A percentile compares a stretch with the other conserved stretches of the same genome.
Evolutionary conservation across 2,888 invertebrate species (phyloP).

Genomic region (Baccha elongata): DNA sequence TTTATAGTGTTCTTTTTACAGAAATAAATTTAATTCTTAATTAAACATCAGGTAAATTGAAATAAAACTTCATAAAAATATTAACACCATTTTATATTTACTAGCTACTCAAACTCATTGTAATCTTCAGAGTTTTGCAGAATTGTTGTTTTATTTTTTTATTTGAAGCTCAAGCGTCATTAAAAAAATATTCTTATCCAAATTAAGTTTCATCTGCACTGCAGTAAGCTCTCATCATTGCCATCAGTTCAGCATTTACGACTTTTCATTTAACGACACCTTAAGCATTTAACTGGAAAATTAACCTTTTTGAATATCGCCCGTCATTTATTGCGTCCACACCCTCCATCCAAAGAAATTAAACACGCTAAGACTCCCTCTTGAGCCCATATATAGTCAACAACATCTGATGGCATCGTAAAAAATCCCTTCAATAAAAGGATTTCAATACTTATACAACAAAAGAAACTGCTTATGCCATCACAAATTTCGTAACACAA

Average conservation of each 20-base stretch:
- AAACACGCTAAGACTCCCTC: constrained; percentile 31
- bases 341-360: constrained; percentile 28
- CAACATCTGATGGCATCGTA: constrained; percentile 71
- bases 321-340: constrained; percentile 52
- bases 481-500: constrained; percentile 61
- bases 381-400: constrained; percentile 58
- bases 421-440: constrained; percentile 60
- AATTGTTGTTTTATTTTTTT: constrained; percentile 12
- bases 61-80: not conserved
- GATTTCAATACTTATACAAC: constrained; percentile 49
- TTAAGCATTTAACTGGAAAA: constrained; percentile 52
- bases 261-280: constrained; percentile 60
- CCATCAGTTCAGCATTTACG: constrained; percentile 52
- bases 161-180: not conserved
- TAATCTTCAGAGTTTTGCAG: not conserved
- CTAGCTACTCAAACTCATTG: not conserved
- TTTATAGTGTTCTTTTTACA: too few relatives aligned
- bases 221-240: constrained; percentile 19
- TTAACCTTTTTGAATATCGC: constrained; percentile 65
- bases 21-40: too few relatives aligned
- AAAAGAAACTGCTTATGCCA: constrained; percentile 50
- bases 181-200: constrained; percentile 39
- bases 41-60: too few relatives aligned
- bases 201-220: constrained; percentile 47
- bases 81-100: not conserved